Evolutionary conservation across 1,140 invertebrate genomes (phyloP).

Genomic region (Zaprionus inermis): DNA sequence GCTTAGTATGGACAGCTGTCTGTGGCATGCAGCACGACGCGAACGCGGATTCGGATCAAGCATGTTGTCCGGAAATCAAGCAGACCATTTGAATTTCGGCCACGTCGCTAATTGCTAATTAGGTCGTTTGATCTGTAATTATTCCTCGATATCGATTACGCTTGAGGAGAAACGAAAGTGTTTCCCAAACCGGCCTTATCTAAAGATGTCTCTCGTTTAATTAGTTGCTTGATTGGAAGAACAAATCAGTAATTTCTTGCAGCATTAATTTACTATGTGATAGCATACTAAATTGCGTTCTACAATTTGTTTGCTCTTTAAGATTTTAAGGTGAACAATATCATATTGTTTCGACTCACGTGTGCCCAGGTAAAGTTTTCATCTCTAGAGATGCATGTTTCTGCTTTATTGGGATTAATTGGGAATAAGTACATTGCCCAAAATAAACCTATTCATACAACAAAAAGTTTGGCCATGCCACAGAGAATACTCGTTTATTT

Average conservation of each 20-base stretch:
- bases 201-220: neutral
- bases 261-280: no score
- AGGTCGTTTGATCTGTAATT: neutral
- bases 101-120: neutral
- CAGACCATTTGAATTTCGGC: constrained; percentile 1
- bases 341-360: neutral
- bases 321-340: neutral
- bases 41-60: neutral
- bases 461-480: constrained; percentile 16
- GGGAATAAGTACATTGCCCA: constrained; percentile 34
- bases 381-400: constrained; percentile 23
- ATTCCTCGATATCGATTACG: neutral
- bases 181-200: neutral
- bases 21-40: constrained; percentile 15
- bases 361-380: constrained; percentile 2
- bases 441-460: neutral
- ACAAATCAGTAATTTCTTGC: neutral
- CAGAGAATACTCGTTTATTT: neutral
- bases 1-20: constrained; percentile 35
- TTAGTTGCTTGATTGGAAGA: neutral
- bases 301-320: neutral
- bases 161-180: neutral
- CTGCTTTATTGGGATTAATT: constrained; percentile 64
- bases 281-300: neutral
- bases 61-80: neutral